Conservation (phyloP, 2,888 invertebrate genomes). For the Nebria salina region DNA sequence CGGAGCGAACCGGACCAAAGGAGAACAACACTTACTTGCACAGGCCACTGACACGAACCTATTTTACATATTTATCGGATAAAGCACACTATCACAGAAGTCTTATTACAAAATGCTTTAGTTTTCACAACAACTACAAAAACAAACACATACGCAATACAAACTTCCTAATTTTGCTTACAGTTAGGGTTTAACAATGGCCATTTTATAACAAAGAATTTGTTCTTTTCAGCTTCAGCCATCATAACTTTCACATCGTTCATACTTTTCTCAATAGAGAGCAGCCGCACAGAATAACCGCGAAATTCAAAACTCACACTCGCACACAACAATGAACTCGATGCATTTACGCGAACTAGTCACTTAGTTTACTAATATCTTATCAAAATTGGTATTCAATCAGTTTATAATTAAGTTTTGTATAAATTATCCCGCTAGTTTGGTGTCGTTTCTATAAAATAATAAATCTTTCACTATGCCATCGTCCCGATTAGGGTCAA, state of each 20-base stretch:
- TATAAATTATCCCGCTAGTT: not conserved
- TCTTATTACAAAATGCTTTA: slow-evolving; percentile 17
- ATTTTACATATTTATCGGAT: slow-evolving; percentile 33
- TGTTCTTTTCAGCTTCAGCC: slow-evolving; percentile 63
- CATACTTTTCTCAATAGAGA: slow-evolving; percentile 22
- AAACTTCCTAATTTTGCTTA: slow-evolving; percentile 31
- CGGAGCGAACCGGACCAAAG: slow-evolving; percentile 53
- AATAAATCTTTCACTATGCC: not conserved
- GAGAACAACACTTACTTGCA: slow-evolving; percentile 51
- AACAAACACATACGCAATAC: slow-evolving; percentile 25
- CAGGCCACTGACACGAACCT: slow-evolving; percentile 52
- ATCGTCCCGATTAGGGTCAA: slow-evolving; percentile 29
- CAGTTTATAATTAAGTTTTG: not conserved
- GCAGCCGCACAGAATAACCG: not conserved
- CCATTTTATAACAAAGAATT: slow-evolving; percentile 60
- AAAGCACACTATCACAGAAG: slow-evolving; percentile 36
- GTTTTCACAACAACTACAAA: slow-evolving; percentile 25
- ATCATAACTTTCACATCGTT: slow-evolving; percentile 48
- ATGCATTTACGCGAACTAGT: not conserved
- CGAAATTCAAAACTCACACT: slow-evolving; percentile 21
- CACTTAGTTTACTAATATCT: not conserved
- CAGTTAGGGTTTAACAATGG: slow-evolving; percentile 37
- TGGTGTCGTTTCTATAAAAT: not conserved
- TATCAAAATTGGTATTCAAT: not conserved
- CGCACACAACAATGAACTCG: not conserved